Base-by-base conservation (phyloP, 2,113 vertebrate genomes). In the Burhinus bistriatus region DNA sequence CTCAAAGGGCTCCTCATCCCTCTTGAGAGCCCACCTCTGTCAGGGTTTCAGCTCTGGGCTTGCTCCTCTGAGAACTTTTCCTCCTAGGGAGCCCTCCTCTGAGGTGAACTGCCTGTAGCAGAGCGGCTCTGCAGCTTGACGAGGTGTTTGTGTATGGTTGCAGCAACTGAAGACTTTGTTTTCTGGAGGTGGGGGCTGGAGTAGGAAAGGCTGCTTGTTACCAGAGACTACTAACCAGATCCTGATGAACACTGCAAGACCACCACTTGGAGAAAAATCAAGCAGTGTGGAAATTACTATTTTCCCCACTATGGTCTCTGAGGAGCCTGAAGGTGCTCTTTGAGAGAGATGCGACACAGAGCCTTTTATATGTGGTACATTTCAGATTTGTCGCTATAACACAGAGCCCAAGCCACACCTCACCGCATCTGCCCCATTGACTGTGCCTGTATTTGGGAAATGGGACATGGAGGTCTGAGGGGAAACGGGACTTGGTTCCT, bases 161-260 rank as follows among this genome's bases (percentile, higher is more conserved):
- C 32, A 42, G 12, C 14, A 54, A 49, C 1, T 5, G 1, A 65
- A 85, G 21, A 75, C 3, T 4, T 7, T 0, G 0, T 55, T 72
- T 73, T 72, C 45, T 90, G 62, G 12, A 7, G 34, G 1, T 0
- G 2, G 23, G 14, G 11, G 16, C 26, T 81, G 45, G 19, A 65
- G 12, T 16, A 71, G 54, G 49, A 23, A 61, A 54, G 70, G 32
- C 23, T 83, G 23, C 36, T 49, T 57, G 21, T 45, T 75, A 40
- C 26, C 57, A 30, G 44, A 62, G 52, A 71, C 57, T 79, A 7
- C 40, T 73, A 34, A 70, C 27, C 23, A 77, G 51, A 51, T 65
- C 40, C 17, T n/a, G 25, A 21, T 57, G 62, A 86, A 54, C 21
- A 49, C 3, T n/a, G 26, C 27, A 65, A 73, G 54, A 42, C 4